Conservation (phyloP, 2,888 invertebrate genomes). For the Trichopria drosophilae region DNA sequence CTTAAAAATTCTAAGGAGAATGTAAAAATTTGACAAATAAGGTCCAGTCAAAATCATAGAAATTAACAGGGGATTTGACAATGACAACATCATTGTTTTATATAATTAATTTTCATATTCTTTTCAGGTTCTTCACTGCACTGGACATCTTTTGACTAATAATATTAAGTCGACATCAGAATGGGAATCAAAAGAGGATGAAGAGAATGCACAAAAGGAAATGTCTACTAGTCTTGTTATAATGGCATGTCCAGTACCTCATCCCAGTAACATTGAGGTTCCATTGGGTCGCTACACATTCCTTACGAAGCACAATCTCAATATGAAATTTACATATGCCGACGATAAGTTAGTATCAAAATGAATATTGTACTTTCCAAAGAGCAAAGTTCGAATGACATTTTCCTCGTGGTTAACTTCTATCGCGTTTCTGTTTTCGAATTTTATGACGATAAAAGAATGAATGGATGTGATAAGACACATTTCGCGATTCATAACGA, state of each 20-base stretch:
- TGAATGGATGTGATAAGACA: no score
- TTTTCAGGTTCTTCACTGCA: constrained; percentile 83
- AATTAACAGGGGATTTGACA: not conserved
- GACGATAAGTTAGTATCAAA: constrained; percentile 81
- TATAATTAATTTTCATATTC: constrained; percentile 21
- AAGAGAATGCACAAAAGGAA: constrained; percentile 42
- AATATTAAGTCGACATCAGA: constrained; percentile 31
- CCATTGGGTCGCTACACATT: constrained; percentile 88
- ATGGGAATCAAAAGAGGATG: constrained; percentile 47
- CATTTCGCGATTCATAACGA: no score
- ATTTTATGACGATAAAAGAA: no score
- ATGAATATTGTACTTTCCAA: constrained; percentile 7
- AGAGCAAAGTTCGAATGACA: not conserved
- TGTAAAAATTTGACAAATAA: no score
- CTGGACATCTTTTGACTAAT: constrained; percentile 71
- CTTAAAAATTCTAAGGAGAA: no score
- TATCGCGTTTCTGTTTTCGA: no score
- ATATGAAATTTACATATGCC: constrained; percentile 93
- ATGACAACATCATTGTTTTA: no score
- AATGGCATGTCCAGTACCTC: constrained; percentile 80
- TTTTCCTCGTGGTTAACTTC: not conserved
- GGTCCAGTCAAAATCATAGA: no score
- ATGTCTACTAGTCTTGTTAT: constrained; percentile 67
- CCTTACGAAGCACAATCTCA: constrained; percentile 85
- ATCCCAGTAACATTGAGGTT: constrained; percentile 89